Conservation (phyloP, 2,797 vertebrate species). For the Artibeus jamaicensis region DNA sequence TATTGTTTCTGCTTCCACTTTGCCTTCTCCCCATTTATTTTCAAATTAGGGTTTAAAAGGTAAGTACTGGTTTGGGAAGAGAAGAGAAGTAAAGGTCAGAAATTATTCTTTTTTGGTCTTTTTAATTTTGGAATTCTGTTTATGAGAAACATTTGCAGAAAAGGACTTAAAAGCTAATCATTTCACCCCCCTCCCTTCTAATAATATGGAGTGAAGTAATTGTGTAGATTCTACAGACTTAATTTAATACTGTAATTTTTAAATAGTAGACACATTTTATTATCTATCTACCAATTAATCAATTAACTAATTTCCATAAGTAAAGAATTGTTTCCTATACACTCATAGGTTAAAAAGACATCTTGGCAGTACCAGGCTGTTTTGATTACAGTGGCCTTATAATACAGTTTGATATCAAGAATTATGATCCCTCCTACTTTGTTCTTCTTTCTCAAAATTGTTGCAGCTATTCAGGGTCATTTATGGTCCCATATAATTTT, state of each 20-base stretch:
- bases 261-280: neutral
- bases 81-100: slow-evolving; percentile 44
- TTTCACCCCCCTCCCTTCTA: neutral
- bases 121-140: slow-evolving; percentile 31
- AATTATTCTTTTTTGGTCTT: slow-evolving; percentile 39
- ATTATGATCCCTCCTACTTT: too few species aligned
- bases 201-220: slow-evolving; percentile 6
- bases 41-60: slow-evolving; percentile 37
- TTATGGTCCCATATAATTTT: too few species aligned
- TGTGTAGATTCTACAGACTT: neutral
- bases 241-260: neutral
- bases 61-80: slow-evolving; percentile 45
- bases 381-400: too few species aligned
- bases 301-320: neutral
- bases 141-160: slow-evolving; percentile 14
- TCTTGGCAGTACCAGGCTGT: too few species aligned
- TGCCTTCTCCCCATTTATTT: neutral
- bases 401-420: too few species aligned
- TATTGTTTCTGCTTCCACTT: neutral
- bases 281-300: neutral
- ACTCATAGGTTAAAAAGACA: neutral
- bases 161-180: neutral
- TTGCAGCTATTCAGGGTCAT: too few species aligned
- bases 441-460: too few species aligned
- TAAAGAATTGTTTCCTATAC: neutral